phyloP scores from a whole-genome alignment of 92 coral and sea anemone species.

The Hydrozoanthus gracilis region DNA sequence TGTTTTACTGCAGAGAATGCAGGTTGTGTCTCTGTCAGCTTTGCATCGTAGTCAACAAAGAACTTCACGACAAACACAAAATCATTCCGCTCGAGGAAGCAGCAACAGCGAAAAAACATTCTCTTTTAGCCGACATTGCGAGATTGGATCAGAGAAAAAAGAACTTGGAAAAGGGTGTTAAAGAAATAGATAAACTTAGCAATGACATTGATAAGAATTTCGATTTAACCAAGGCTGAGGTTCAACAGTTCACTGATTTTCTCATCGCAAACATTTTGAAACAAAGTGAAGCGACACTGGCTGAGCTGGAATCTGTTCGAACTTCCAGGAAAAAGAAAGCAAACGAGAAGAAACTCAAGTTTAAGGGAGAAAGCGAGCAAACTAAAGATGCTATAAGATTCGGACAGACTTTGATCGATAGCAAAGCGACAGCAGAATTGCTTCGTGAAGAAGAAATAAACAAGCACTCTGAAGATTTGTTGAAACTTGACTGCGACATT shows the following conservation, averaged over 20 bases:
- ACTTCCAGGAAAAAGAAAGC: not conserved
- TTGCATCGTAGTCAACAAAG: not conserved
- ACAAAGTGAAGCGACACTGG: constrained; percentile 7
- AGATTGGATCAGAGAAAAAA: not conserved
- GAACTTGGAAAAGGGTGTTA: not conserved
- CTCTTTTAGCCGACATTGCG: not conserved
- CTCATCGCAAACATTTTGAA: not conserved
- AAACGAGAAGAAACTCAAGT: not conserved
- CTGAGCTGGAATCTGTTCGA: constrained; percentile 4
- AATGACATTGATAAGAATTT: not conserved
- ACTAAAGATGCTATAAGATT: not conserved
- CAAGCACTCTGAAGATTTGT: too few relatives aligned
- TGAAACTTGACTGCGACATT: too few relatives aligned
- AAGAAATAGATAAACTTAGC: not conserved
- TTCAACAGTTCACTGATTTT: not conserved
- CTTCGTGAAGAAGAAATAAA: too few relatives aligned
- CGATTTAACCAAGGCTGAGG: not conserved
- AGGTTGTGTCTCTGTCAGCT: constrained; percentile 7
- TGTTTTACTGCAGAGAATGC: constrained; percentile 15
- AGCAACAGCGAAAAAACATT: not conserved
- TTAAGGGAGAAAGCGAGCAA: not conserved
- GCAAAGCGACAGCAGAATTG: not conserved
- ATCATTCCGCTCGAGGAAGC: not conserved
- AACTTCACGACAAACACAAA: not conserved
- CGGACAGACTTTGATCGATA: not conserved